Base-by-base conservation (phyloP, 2,797 vertebrate genomes). In the Diplodus puntazzo region DNA sequence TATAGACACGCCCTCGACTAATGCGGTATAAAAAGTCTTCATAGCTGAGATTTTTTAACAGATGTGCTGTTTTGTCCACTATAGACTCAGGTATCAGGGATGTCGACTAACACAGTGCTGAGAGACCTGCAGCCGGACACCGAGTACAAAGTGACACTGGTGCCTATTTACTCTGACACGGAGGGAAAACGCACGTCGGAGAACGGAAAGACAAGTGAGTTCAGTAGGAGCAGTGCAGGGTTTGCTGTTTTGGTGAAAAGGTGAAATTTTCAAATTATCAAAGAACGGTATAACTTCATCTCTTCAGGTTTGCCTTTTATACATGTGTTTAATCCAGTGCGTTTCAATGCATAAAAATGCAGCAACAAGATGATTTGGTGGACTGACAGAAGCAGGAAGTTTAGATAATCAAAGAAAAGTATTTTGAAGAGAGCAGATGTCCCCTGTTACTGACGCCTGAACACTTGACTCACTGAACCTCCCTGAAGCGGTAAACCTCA, bases 121-220 rank as follows among this genome's bases (percentile, higher is more conserved):
- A 96, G 96, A 84, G 96, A 94, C 49, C 95, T 99, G 48, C 92
- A 89, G 73, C 96, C 98, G 0, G 95, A 99, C 77, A 99, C 97
- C 0, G 91, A 95, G 18, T 99, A 99, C 88, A 96, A 92, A 3
- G 86, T 99, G 50, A 96, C 96, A 0, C 94, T 99, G 78, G 91
- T 99, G 76, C 98, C 98, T 3, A 80, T 96, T 21, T 99, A 98
- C 81, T 7, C 93, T 0, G 97, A 98, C 60, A 88, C 92, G 1
- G 98, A 99, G 83, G 98, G 98, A 1, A 97, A 97, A 12, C 96
- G 95, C 45, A 84, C 73, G 23, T 96, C 97, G 0, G 97, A 96
- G 82, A 94, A 91, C 11, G 94, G 94, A 17, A 95, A 93, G 80
- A 95, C 95, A 9, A 96, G 95, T 96, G 79, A 85, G 95, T 93